A percentile compares a stretch with the other conserved stretches of the same genome.
Conservation (phyloP, 2,797 vertebrate genomes). For the Fistularia commersonii region DNA sequence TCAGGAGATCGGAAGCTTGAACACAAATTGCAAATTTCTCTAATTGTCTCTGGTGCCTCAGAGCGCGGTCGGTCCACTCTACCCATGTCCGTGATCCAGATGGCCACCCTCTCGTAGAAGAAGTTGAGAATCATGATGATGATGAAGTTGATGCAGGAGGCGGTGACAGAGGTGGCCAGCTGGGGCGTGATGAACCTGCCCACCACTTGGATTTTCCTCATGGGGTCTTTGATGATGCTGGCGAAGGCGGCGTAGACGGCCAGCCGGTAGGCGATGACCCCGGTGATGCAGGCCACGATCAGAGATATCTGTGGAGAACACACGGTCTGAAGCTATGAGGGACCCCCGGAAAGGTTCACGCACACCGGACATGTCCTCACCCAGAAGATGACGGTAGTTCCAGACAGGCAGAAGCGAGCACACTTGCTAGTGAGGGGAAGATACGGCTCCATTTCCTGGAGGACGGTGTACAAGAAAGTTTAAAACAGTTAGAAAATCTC, state of each 20-base stretch:
- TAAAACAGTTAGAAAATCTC: too few relatives aligned
- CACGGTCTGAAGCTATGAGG: not conserved
- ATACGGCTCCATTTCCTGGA: constrained; percentile 80
- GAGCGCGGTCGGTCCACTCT: constrained; percentile 30
- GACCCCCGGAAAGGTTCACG: not conserved
- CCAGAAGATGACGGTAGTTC: constrained; percentile 77
- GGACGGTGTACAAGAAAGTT: not conserved
- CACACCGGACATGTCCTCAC: constrained; percentile 48
- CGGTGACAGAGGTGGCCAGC: constrained; percentile 89
- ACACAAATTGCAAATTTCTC: too few relatives aligned
- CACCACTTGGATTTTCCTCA: constrained; percentile 79
- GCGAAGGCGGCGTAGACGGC: constrained; percentile 90
- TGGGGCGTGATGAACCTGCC: constrained; percentile 88
- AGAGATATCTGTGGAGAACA: constrained; percentile 78
- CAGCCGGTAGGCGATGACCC: constrained; percentile 91
- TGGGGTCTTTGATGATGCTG: constrained; percentile 84
- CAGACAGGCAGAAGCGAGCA: constrained; percentile 75
- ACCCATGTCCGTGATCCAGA: constrained; percentile 98
- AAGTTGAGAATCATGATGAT: constrained; percentile 97
- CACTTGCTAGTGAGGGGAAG: constrained; percentile 70
- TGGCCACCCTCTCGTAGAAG: constrained; percentile 90
- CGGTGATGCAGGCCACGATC: constrained; percentile 89
- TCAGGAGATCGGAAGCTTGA: too few relatives aligned
- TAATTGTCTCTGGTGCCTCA: not conserved
- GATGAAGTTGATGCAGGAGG: constrained; percentile 93